Conservation (phyloP, 2,888 invertebrate species). For the Scaptomyza flava region DNA sequence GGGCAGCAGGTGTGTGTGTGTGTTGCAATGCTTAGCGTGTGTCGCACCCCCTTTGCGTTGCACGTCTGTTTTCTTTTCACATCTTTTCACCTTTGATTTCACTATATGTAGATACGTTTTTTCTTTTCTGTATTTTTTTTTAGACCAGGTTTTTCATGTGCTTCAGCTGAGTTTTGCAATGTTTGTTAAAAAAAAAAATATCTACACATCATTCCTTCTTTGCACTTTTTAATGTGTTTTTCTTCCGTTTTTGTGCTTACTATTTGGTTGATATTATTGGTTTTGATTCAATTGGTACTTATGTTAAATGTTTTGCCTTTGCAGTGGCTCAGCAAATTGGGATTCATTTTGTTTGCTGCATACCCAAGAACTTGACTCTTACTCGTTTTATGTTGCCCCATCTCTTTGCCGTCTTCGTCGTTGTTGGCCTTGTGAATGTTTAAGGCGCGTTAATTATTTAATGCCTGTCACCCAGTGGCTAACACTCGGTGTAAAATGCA, state of each 20-base stretch:
- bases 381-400: not conserved
- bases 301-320: conserved; percentile 55
- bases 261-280: conserved; percentile 61
- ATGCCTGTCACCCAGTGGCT: conserved; percentile 84
- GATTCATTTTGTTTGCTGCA: conserved; percentile 30
- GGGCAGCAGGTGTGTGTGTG: conserved; percentile 3
- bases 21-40: conserved; percentile 28
- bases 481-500: conserved; percentile 83
- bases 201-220: conserved; percentile 28
- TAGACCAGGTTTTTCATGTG: conserved; percentile 6
- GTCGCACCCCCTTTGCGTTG: conserved; percentile 7
- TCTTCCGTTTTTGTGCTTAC: conserved; percentile 16
- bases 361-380: not conserved
- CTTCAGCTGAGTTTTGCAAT: conserved; percentile 47
- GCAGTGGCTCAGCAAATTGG: conserved; percentile 21
- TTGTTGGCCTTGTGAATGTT: conserved; percentile 49
- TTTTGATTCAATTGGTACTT: conserved; percentile 70
- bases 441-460: conserved; percentile 83
- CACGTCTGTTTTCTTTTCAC: conserved; percentile 59
- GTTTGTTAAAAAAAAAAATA: conserved; percentile 65
- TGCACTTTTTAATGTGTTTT: not conserved
- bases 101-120: not conserved
- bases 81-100: conserved; percentile 73
- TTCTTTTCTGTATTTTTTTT: not conserved
- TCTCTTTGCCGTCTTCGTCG: not conserved